Base-by-base conservation (phyloP, 2,888 invertebrate species). In the Hyposoter didymator region DNA sequence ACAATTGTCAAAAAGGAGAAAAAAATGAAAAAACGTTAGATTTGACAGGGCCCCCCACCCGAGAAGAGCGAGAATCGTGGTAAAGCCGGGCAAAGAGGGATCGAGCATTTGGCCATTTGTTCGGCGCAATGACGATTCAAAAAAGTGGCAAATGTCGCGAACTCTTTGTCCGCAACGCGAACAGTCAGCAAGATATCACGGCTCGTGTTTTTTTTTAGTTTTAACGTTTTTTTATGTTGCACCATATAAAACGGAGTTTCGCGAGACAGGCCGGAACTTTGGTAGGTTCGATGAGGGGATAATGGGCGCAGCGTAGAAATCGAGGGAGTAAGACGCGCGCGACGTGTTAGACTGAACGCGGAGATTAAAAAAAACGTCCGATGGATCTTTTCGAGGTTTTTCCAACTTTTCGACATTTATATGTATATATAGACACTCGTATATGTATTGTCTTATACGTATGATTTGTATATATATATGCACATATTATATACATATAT, bases 101-200 rank as follows among this genome's bases (percentile, higher is more conserved):
- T 43, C 47, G 28, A 43, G 45, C 67, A 67, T 55, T 74, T 70
- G 49, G 43, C 74, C 43, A 81, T 67, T 43, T 59, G 55, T 74
- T 35, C 6, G 69, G 55, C 45, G 28, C 28, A 59, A 28, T 43
- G 47, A 47, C n/a, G 47, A 62, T n/a, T 35, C 47, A 73, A 49
- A 52, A 55, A 66, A 14, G 1, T 49, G 19, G 12, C 7, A 72
- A 79, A 64, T 39, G 28, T 80, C 32, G 43, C 64, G 47, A 80
- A 73, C 49, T 80, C 80, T 80, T 80, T 80, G 80, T 80, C 66
- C 80, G 80, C 64, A 28, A 28, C 52, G 73, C 73, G 49, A 79
- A 70, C 35, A 35, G 35, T 35, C 17, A 45, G 52, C 45, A 49
- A 43, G 67, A 43, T 43, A 43, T 43, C 64, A 17, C 22, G 39